Base-by-base conservation (phyloP, 2,888 invertebrate species). In the Serripes groenlandicus region DNA sequence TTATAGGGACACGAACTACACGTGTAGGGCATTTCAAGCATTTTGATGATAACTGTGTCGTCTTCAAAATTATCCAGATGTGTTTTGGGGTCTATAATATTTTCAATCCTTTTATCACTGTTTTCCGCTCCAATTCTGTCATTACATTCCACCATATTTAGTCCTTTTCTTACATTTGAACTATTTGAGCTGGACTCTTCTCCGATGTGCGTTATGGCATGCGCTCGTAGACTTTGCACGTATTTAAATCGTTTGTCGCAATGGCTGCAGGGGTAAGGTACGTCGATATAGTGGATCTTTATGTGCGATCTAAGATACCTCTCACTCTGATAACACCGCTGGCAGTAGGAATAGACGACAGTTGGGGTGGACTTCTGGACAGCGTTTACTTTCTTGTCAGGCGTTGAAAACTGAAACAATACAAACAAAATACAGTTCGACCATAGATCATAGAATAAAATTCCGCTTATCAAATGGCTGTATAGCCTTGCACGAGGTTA, bases 161-260 rank as follows among this genome's bases (percentile, higher is more conserved):
- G 34, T 34, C 28, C 28, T 26, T 23, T 58, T 15, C 26, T 28
- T 58, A 28, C 21, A 15, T 11, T 58, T 28, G 26, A 28, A 7
- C 11, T n/a, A 23, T 34, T 52, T 4, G 52, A 34, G 30, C 18
- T 62, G n/a, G n/a, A 2, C n/a, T 34, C 64, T 49, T 83, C 82
- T 28, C 75, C 78, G 23, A 52, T 54, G 42, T 83, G 82, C 18
- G 78, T 78, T 23, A 78, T 75, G 37, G 70, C 75, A 64, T 83
- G 82, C 3, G 82, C 75, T 54, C 75, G 75, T 30, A 83, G 60
- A 18, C 78, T 78, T 3, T 72, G 60, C 18, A 60, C 28, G 54
- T 66, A 83, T 28, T 75, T 64, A 54, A 83, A 83, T n/a, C 70
- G 69, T 49, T 83, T 83, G 37, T 83, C 75, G 54, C 82, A 83